phyloP scores from a whole-genome alignment of 2,113 vertebrate species.

The Paracanthobrama guichenoti region DNA sequence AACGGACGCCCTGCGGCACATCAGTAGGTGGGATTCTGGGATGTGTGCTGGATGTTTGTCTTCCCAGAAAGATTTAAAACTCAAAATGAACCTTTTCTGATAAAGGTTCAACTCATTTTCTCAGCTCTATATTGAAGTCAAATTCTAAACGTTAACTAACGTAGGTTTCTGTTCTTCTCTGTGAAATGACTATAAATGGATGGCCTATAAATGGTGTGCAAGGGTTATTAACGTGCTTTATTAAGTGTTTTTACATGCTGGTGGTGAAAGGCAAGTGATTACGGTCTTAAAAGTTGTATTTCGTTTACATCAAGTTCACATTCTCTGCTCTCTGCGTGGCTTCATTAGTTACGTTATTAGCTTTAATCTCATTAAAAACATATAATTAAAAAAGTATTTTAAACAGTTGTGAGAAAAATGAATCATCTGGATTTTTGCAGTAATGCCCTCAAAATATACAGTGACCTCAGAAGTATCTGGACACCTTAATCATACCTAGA shows the following conservation, averaged over 20 bases:
- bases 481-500: not conserved
- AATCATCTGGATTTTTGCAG: not conserved
- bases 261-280: not conserved
- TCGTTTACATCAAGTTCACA: not conserved
- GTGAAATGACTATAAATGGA: not conserved
- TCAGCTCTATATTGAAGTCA: slow-evolving; percentile 2
- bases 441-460: slow-evolving; percentile 1
- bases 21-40: slow-evolving; percentile 16
- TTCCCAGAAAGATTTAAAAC: slow-evolving; percentile 39
- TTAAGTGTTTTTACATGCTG: not conserved
- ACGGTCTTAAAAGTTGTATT: not conserved
- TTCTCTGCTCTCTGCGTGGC: not conserved
- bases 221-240: not conserved
- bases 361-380: not conserved
- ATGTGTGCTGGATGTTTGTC: slow-evolving; percentile 36
- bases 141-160: slow-evolving; percentile 5
- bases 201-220: not conserved
- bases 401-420: not conserved
- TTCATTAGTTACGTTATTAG: slow-evolving; percentile 3
- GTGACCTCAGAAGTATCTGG: not conserved
- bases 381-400: not conserved
- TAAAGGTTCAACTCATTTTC: slow-evolving; percentile 22
- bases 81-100: slow-evolving; percentile 17
- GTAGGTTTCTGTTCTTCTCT: not conserved
- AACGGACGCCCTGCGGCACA: slow-evolving; percentile 31